Evolutionary conservation across 2,797 vertebrate genomes (phyloP).

Genomic region (Mus minutoides): DNA sequence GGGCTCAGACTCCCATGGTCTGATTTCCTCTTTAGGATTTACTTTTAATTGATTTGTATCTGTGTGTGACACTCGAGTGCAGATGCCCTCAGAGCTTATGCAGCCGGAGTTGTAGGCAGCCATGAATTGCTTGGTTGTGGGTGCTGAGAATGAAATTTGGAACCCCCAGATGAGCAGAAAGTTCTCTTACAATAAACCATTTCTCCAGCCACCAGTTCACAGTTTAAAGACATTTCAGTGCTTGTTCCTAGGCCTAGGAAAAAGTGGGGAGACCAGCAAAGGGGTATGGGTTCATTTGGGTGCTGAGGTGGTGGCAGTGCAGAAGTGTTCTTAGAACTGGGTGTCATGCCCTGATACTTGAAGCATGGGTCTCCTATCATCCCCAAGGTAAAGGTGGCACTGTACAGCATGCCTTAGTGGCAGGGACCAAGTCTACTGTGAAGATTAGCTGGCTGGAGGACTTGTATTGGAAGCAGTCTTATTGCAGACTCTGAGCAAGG

Average conservation of each 20-base stretch:
- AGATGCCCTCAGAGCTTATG: not conserved
- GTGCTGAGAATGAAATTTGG: too few species aligned
- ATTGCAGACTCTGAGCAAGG: rapidly evolving
- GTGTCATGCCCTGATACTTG: rapidly evolving
- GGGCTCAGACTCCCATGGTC: not conserved
- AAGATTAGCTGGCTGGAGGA: not conserved
- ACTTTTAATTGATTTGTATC: not conserved
- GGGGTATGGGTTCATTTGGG: not conserved
- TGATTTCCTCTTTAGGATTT: not conserved
- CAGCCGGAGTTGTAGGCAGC: not conserved
- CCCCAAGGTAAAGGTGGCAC: not conserved
- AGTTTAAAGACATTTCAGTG: not conserved
- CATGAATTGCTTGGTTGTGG: not conserved
- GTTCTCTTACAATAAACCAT: too few species aligned
- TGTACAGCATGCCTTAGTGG: not conserved
- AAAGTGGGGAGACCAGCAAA: not conserved
- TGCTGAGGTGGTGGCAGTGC: too few species aligned
- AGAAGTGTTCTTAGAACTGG: not conserved
- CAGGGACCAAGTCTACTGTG: not conserved
- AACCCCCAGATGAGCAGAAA: too few species aligned
- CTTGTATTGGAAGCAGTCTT: not conserved
- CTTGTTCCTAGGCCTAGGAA: not conserved
- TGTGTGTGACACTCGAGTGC: not conserved
- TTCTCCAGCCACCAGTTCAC: too few species aligned
- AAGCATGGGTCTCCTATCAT: too few species aligned